These are phyloP conservation scores for Pomacea maculata DNA, from an alignment of 1,140 invertebrate species.

Conservation along the genomic window DNA sequence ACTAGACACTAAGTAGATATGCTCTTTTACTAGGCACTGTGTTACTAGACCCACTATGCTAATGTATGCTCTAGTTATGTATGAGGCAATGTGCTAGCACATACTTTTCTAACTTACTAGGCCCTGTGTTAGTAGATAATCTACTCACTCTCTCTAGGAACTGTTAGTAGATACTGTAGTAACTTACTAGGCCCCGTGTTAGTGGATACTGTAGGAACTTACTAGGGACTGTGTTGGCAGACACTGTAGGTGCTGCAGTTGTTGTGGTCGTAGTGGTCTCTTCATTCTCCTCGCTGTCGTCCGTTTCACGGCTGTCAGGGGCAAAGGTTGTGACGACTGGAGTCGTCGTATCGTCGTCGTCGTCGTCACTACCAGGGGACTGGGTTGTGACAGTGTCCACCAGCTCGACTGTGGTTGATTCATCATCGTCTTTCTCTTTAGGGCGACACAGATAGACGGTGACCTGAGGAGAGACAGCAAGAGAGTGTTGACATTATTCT, in stretches of 20 bases:
- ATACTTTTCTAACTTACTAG: background rate
- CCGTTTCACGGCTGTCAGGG: background rate
- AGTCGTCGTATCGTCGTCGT: background rate
- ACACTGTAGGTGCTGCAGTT: background rate
- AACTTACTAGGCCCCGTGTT: background rate
- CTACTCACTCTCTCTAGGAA: background rate
- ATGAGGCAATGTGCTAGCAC: background rate
- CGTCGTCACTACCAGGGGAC: background rate
- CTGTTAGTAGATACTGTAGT: background rate
- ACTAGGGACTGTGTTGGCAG: background rate
- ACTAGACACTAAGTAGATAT: background rate
- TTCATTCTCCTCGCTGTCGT: conserved; percentile 3
- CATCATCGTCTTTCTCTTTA: background rate
- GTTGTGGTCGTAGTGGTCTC: background rate
- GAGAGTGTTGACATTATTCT: no score
- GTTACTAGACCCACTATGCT: background rate
- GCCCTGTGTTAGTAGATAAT: background rate
- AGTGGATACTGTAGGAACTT: background rate
- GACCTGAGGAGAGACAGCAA: background rate
- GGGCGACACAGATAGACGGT: conserved; percentile 5
- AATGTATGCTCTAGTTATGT: background rate
- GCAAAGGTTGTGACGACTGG: background rate
- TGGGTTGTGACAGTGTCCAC: background rate
- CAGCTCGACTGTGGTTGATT: background rate
- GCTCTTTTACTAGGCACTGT: background rate